Conservation (phyloP, 2,113 vertebrate genomes). For the Hippocampus comes region DNA sequence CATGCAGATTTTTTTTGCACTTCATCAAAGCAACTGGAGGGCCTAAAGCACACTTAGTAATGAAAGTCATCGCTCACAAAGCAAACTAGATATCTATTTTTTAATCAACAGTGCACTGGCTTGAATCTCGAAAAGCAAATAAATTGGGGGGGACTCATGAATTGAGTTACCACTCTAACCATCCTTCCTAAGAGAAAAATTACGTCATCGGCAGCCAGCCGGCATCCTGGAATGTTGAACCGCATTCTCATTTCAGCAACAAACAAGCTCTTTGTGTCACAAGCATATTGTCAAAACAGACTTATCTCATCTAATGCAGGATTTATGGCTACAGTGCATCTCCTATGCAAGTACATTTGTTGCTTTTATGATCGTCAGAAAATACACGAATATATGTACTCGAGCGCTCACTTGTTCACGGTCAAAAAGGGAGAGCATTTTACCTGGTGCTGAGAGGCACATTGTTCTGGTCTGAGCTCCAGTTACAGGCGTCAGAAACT, state of each 20-base stretch:
- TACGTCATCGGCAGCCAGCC: no score
- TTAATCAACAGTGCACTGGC: no score
- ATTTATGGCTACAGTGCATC: not conserved
- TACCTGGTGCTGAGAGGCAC: constrained; percentile 76
- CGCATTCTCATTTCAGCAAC: not conserved
- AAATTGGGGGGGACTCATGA: no score
- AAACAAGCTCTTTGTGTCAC: not conserved
- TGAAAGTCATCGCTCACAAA: no score
- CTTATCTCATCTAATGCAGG: not conserved
- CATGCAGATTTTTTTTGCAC: no score
- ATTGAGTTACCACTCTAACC: no score
- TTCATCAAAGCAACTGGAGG: no score
- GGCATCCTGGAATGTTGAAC: not conserved
- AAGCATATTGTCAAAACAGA: not conserved
- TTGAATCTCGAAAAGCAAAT: no score
- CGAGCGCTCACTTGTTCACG: not conserved
- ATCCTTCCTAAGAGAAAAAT: not conserved
- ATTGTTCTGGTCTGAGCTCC: constrained; percentile 54
- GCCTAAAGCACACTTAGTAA: no score
- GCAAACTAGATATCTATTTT: no score
- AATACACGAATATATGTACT: no score
- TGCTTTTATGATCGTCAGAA: not conserved
- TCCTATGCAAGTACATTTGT: not conserved
- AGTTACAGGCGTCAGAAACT: constrained; percentile 68
- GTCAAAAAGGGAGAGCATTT: constrained; percentile 8